These are phyloP conservation scores for Pandion haliaetus DNA, from an alignment of 2,113 vertebrate species.

Conservation along the genomic window DNA sequence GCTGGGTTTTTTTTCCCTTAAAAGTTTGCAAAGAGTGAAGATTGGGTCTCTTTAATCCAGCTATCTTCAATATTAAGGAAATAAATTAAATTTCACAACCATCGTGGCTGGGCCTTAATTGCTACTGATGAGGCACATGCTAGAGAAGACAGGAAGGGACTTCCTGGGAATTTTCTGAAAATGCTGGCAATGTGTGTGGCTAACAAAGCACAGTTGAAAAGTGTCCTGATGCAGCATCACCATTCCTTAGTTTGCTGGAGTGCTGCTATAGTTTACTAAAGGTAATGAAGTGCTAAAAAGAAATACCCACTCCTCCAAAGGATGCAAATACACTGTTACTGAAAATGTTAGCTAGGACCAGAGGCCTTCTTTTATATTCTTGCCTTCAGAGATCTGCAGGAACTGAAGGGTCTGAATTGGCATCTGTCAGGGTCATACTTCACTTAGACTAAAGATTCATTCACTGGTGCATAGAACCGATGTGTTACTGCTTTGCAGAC, in stretches of 20 bases:
- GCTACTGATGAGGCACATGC: neutral
- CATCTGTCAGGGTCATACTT: neutral
- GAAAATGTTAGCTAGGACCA: neutral
- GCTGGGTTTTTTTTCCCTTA: rapidly evolving
- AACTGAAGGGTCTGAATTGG: neutral
- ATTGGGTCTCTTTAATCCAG: neutral
- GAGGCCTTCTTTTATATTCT: neutral
- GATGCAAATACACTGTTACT: neutral
- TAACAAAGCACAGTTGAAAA: neutral
- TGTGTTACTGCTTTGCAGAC: neutral
- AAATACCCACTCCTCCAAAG: neutral
- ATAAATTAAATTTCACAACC: neutral
- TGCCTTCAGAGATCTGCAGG: neutral
- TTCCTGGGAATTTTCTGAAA: neutral
- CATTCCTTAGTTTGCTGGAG: neutral
- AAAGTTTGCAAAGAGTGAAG: neutral
- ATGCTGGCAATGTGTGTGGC: neutral
- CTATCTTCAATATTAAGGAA: neutral
- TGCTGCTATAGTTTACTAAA: neutral
- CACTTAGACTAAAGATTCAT: neutral
- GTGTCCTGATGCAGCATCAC: neutral
- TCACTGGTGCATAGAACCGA: neutral
- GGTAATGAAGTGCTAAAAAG: neutral
- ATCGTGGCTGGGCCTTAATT: neutral
- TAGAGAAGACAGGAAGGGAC: neutral